Evolutionary conservation across 2,113 vertebrate genomes (phyloP), one percentile per base, ranked within the genome.

Genomic region (Rana temporaria): DNA sequence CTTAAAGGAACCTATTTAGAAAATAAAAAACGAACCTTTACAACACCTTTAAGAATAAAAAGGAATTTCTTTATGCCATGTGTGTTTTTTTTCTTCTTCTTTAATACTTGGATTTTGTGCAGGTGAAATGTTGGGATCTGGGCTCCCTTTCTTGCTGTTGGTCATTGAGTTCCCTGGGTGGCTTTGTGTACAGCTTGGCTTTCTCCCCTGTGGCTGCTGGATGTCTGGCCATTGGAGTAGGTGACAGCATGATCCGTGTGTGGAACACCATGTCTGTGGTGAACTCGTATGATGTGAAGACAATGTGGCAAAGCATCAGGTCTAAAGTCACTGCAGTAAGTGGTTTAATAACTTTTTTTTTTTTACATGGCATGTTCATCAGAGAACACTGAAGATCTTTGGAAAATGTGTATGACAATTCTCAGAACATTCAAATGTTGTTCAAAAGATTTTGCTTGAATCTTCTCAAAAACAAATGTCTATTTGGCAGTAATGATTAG

Each of bases 101-200:
- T n/a, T n/a, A n/a, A n/a, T n/a, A 30, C 26, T 30, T 14, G 12
- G 9, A 48, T 48, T 82, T 22, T 78, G 52, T 84, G 8, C 89
- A 99, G 98, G 92, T 99, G 48, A 98, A 97, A 67, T 99, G 98
- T 86, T 99, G 98, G 98, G 95, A 98, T 87, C 85, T 98, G 72
- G 82, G 84, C 2, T 92, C 93, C 57, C 91, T 97, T 48, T 95
- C 97, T 2, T 97, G 96, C 86, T 94, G 91, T 85, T 99, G 98
- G 98, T 96, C 96, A 4, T 87, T 99, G 77, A 96, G 97, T 64
- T 95, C 98, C 0, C 93, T 99, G 2, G 98, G 98, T 0, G 98
- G 98, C 0, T 98, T 98, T 63, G 94, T 96, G 42, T 98, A 98
- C 80, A 90, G 93, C 26, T 91, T 99, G 52, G 91, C 93, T 64